Percentiles rank a stretch among this genome's conserved stretches.
These are phyloP conservation scores for Eulemur macaco DNA, from an alignment of 2,113 vertebrate genomes.

Conservation along the genomic window DNA sequence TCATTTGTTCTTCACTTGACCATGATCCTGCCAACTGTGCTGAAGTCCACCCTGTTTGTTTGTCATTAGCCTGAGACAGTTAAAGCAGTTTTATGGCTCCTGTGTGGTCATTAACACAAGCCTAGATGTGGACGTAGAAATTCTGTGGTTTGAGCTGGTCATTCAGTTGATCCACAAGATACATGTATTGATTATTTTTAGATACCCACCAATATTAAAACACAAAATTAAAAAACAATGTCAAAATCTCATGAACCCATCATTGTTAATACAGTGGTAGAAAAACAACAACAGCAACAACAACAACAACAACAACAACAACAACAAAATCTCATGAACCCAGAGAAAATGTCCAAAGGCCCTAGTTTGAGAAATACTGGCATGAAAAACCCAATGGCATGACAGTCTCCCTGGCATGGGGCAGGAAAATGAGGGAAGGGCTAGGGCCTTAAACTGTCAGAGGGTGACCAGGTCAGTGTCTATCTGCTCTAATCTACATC, in stretches of 20 bases:
- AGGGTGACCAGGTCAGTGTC: background rate
- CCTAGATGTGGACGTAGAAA: background rate
- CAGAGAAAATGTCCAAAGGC: background rate
- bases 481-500: background rate
- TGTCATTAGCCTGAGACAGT: background rate
- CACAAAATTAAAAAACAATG: background rate
- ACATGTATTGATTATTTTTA: background rate
- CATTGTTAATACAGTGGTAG: too few relatives aligned
- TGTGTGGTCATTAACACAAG: background rate
- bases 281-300: too few relatives aligned
- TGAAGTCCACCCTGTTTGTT: background rate
- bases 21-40: background rate
- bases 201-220: constrained; percentile 53
- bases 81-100: background rate
- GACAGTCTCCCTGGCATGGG: background rate
- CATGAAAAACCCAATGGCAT: background rate
- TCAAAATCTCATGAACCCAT: background rate
- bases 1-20: background rate
- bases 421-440: background rate
- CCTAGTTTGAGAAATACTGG: background rate
- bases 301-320: too few relatives aligned
- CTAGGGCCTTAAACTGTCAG: background rate
- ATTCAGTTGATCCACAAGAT: background rate
- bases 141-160: background rate
- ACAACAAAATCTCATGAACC: background rate